phyloP scores from a whole-genome alignment of 2,113 vertebrate species.

The Laticauda colubrina region DNA sequence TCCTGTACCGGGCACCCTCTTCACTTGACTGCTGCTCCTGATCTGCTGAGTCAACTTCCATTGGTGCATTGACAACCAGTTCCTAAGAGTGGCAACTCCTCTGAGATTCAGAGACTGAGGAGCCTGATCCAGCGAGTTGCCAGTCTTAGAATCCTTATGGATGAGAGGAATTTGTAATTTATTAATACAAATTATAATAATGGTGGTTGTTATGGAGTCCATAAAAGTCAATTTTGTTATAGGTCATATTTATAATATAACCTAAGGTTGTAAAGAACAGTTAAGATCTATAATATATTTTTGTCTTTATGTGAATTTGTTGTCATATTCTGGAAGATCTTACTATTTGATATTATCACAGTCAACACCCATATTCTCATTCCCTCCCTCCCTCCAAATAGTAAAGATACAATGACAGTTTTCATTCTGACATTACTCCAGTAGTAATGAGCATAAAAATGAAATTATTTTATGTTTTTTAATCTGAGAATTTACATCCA shows the following conservation, averaged over 20 bases:
- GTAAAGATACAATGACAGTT: not conserved
- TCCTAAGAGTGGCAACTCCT: not conserved
- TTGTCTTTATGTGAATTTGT: not conserved
- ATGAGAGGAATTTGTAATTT: not conserved
- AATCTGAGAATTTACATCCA: not conserved
- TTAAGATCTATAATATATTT: not conserved
- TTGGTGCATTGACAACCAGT: not conserved
- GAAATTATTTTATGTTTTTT: not conserved
- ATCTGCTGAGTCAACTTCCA: not conserved
- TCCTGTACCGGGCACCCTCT: not conserved
- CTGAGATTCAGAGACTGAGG: not conserved
- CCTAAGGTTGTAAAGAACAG: not conserved
- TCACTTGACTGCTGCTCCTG: not conserved
- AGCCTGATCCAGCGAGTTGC: not conserved
- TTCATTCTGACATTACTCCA: not conserved
- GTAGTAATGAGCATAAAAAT: not conserved
- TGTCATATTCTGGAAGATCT: not conserved
- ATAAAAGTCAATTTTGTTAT: not conserved
- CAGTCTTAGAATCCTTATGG: not conserved
- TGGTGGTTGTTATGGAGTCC: not conserved
- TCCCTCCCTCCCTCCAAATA: not conserved
- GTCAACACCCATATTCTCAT: not conserved
- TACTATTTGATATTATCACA: not conserved
- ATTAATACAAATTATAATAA: not conserved
- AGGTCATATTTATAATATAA: not conserved